Percentiles rank a stretch among this genome's conserved stretches.
Evolutionary conservation across 2,797 vertebrate genomes (phyloP).

Genomic region (Artibeus lituratus): DNA sequence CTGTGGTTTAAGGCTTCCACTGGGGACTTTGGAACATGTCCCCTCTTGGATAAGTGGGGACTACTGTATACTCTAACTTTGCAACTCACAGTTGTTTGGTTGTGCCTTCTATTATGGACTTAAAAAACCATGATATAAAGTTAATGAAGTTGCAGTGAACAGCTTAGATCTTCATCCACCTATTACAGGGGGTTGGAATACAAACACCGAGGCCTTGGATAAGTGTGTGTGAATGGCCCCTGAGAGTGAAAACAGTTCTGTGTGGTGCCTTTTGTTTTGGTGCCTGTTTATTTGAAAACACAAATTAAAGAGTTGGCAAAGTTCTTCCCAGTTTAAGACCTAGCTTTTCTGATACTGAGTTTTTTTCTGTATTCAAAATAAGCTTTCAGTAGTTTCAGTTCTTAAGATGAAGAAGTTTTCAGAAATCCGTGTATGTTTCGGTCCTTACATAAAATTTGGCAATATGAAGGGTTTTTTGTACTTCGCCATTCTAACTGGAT

Average conservation of each 20-base stretch:
- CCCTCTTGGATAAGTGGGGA: neutral
- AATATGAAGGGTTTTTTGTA: neutral
- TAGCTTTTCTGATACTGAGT: neutral
- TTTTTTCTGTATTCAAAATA: neutral
- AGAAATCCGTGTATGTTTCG: neutral
- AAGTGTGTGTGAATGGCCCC: neutral
- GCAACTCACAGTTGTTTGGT: neutral
- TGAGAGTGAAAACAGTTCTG: neutral
- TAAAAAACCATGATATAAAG: neutral
- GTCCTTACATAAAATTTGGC: neutral
- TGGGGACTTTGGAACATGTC: neutral
- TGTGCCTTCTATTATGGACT: neutral
- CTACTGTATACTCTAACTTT: neutral
- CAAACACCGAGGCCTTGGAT: neutral
- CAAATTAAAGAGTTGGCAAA: neutral
- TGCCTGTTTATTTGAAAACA: constrained; percentile 6
- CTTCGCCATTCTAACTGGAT: neutral
- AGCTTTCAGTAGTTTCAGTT: neutral
- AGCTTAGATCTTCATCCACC: neutral
- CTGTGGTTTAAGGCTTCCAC: neutral
- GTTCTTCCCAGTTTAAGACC: neutral
- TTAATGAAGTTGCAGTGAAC: neutral
- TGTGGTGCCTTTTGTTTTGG: neutral
- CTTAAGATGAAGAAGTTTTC: neutral
- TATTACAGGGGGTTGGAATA: neutral